A percentile compares a stretch with the other conserved stretches of the same genome.
Conservation (phyloP, 1,140 invertebrate genomes). For the Pissodes strobi region DNA sequence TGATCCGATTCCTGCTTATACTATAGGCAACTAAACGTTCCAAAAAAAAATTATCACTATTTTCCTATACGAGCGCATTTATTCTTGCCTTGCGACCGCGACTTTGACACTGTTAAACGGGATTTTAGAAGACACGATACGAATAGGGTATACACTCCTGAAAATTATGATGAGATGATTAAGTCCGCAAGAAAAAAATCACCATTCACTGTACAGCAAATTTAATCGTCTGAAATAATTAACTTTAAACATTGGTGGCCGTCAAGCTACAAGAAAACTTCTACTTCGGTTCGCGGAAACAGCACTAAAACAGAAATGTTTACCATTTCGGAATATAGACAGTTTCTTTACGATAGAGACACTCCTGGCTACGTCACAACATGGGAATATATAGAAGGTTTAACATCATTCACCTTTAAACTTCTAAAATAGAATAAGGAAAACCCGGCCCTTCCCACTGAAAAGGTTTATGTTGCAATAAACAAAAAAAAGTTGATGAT, state of each 20-base stretch:
- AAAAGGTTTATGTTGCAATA: conserved; percentile 1
- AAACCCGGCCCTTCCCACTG: conserved; percentile 1
- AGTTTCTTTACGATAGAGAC: conserved; percentile 25
- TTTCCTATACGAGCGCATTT: background rate
- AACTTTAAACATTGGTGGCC: conserved; percentile 35
- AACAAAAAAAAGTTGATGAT: background rate
- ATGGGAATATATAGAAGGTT: conserved; percentile 21
- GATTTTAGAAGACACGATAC: conserved; percentile 22
- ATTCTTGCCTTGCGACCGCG: background rate
- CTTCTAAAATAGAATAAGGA: conserved; percentile 1
- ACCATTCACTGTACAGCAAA: conserved; percentile 37
- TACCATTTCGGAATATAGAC: conserved; percentile 13
- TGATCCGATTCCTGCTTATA: background rate
- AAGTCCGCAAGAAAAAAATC: conserved; percentile 30
- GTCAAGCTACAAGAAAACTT: conserved; percentile 23
- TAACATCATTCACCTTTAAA: conserved; percentile 14
- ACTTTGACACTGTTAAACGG: conserved; percentile 10
- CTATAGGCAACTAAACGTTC: background rate
- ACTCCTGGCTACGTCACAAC: conserved; percentile 20
- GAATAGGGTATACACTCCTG: conserved; percentile 39
- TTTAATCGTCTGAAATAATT: conserved; percentile 33
- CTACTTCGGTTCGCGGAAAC: background rate
- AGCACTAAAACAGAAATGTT: conserved; percentile 21
- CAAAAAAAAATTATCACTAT: conserved; percentile 6
- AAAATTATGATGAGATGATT: conserved; percentile 40